Evolutionary conservation across 2,797 vertebrate genomes (phyloP), one percentile per base, ranked within the genome.

Genomic region (Cossypha polioptera): DNA sequence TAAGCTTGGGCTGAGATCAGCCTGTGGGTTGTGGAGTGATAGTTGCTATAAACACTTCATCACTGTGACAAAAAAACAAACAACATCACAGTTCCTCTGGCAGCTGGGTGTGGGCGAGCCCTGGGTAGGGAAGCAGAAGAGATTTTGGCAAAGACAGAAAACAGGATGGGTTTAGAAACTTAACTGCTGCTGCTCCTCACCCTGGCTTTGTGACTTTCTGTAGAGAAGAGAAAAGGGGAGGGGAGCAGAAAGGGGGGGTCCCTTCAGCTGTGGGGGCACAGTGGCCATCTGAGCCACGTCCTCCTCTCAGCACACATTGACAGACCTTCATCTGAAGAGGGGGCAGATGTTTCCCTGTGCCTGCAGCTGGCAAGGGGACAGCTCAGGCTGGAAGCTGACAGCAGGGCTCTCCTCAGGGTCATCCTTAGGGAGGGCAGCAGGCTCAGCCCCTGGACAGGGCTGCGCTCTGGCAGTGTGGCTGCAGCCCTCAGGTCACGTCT

Each of bases 1-100:
- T 90, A 54, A 94, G 87, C 74, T 86, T 25, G 71, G 77, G 53
- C 79, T 90, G 92, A 92, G 86, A 83, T 88, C 66, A 83, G 58
- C 24, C 74, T 7, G 89, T 59, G 68, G 88, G n/a, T 65, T 92
- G 81, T 7, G 18, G 65, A 50, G 68, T 1, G 25, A 74, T 89
- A 85, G 95, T 96, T 96, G 95, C 94, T 96, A 97, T 92, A 94
- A 96, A 96, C 96, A 96, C n/a, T 91, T 85, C 51, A 75, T 91
- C 54, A 38, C 77, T n/a, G 81, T 83, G 91, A 87, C 91, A 87
- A 42, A 79, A 67, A 76, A 74, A 68, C 88, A 94, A 95, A 93
- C 89, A 91, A 55, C 66, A 77, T 53, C 62, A 66, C 29, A 17
- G 15, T 91, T 95, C 53, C 95, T 79, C 58, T 68, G 72, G 81